Conservation (phyloP, 2,797 vertebrate genomes). For the Eulemur mongoz region DNA sequence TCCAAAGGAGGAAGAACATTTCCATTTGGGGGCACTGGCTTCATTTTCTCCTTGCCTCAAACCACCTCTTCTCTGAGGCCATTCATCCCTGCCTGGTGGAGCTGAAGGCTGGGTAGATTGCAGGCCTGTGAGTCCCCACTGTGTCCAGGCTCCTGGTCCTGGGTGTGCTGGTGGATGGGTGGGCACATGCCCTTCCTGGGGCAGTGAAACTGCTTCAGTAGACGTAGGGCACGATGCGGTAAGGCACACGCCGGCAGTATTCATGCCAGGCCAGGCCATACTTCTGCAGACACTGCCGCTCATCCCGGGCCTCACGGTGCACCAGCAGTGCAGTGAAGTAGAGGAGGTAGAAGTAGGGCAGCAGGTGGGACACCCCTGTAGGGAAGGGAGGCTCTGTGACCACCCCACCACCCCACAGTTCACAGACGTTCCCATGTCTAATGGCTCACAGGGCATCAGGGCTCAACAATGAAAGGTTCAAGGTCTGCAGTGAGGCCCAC, state of each 20-base stretch:
- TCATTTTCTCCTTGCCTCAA: background rate
- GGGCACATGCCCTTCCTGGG: accelerated
- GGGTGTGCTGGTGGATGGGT: background rate
- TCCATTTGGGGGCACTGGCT: background rate
- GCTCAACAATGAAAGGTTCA: background rate
- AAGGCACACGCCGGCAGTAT: constrained; percentile 92
- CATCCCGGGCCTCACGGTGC: constrained; percentile 92
- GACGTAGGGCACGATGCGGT: constrained; percentile 93
- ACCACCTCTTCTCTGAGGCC: background rate
- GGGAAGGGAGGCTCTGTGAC: background rate
- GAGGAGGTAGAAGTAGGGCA: constrained; percentile 93
- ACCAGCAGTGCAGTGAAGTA: constrained; percentile 91
- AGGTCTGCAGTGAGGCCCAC: background rate
- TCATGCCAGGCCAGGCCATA: constrained; percentile 92
- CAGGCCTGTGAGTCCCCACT: background rate
- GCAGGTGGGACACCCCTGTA: constrained; percentile 89
- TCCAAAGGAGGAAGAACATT: background rate
- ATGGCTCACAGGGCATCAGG: background rate
- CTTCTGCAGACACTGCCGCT: constrained; percentile 90
- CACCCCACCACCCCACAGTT: background rate
- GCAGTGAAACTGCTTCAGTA: constrained; percentile 85
- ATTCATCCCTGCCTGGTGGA: background rate
- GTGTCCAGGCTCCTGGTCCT: background rate
- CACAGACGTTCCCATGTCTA: background rate
- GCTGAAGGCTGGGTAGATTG: background rate